Percentiles rank a stretch among this genome's conserved stretches.
Evolutionary conservation across 1,140 invertebrate genomes (phyloP).

Genomic region (Lucilia sericata): DNA sequence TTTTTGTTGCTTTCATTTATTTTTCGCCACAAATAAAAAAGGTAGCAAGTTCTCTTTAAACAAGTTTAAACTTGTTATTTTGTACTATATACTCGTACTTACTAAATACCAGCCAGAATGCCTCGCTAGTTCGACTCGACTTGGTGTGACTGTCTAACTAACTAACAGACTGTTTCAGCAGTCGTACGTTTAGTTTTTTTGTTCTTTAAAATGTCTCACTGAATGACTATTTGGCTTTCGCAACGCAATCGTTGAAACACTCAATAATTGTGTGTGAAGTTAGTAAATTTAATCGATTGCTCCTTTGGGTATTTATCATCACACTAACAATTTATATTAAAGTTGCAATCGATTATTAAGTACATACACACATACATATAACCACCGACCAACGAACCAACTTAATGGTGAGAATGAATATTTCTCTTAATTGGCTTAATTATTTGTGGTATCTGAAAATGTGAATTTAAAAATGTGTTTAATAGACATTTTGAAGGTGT

Average conservation of each 20-base stretch:
- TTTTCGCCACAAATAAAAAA: neutral
- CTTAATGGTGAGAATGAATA: constrained; percentile 39
- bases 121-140: neutral
- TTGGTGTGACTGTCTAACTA: neutral
- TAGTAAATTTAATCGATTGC: constrained; percentile 44
- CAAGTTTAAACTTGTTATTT: constrained; percentile 38
- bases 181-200: neutral
- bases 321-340: neutral
- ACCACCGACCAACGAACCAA: neutral
- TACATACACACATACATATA: too few species aligned
- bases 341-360: constrained; percentile 39
- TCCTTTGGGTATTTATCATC: constrained; percentile 39
- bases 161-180: neutral
- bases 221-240: neutral
- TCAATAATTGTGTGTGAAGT: constrained; percentile 43
- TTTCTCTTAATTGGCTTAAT: constrained; percentile 40
- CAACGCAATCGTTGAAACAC: constrained; percentile 4
- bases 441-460: constrained; percentile 40
- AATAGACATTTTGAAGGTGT: constrained; percentile 17
- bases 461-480: constrained; percentile 4
- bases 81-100: neutral
- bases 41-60: constrained; percentile 42
- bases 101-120: neutral
- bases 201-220: neutral
- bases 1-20: neutral